Percentiles rank a stretch among this genome's conserved stretches.
Evolutionary conservation across 2,888 invertebrate genomes (phyloP).

Genomic region (Julus scandinavius): DNA sequence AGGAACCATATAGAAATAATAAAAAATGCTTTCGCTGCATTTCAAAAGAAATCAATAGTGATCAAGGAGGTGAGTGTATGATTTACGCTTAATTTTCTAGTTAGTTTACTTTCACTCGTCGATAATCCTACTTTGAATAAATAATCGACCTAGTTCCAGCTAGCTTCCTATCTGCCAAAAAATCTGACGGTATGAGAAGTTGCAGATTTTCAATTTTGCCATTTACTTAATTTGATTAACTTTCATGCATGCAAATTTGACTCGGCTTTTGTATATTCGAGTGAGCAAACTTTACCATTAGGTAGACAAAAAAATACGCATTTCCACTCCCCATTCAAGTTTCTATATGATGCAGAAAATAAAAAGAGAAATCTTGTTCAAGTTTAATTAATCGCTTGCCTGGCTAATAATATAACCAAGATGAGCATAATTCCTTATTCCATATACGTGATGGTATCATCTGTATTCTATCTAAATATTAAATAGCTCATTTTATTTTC

Average conservation of each 20-base stretch:
- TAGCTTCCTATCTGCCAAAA: constrained; percentile 20
- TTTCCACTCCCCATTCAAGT: not conserved
- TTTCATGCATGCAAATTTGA: constrained; percentile 46
- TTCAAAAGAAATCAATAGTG: not conserved
- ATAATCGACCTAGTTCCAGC: constrained; percentile 23
- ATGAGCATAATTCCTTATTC: constrained; percentile 45
- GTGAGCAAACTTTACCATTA: constrained; percentile 43
- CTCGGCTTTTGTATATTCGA: constrained; percentile 39
- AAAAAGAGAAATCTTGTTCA: constrained; percentile 16
- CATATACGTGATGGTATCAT: constrained; percentile 39
- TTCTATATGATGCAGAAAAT: not conserved
- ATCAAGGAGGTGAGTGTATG: constrained; percentile 6
- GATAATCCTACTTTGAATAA: constrained; percentile 37
- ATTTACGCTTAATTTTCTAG: constrained; percentile 37
- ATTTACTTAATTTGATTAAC: constrained; percentile 46
- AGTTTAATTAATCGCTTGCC: constrained; percentile 44
- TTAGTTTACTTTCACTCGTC: constrained; percentile 39
- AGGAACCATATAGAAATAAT: not conserved
- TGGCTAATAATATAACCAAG: constrained; percentile 44
- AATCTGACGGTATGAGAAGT: constrained; percentile 40
- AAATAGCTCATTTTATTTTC: constrained; percentile 42
- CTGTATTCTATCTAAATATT: constrained; percentile 36
- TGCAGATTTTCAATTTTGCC: constrained; percentile 43
- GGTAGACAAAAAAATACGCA: not conserved
- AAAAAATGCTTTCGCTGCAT: not conserved